These are phyloP conservation scores for Tricholaema leucomelas DNA, from an alignment of 2,113 vertebrate genomes.

Conservation along the genomic window DNA sequence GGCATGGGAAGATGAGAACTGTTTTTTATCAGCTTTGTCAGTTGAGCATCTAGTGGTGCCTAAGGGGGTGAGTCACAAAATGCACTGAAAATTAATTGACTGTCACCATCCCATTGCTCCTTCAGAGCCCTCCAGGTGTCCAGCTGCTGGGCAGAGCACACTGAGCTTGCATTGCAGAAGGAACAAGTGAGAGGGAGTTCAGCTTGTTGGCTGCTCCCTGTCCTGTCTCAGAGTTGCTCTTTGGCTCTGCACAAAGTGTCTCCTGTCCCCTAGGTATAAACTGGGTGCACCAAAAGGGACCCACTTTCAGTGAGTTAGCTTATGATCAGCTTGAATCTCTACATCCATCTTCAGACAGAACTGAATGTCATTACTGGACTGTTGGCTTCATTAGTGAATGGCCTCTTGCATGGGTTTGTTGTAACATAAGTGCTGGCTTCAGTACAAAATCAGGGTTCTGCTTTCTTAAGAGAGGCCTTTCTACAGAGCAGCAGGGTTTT, in stretches of 20 bases:
- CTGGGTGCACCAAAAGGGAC: not conserved
- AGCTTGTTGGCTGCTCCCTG: not conserved
- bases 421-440: too few relatives aligned
- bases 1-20: not conserved
- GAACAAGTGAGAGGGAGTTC: not conserved
- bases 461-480: too few relatives aligned
- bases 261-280: not conserved
- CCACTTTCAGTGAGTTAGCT: not conserved
- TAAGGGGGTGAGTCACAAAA: not conserved
- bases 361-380: not conserved
- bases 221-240: not conserved
- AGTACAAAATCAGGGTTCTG: too few relatives aligned
- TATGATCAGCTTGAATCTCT: not conserved
- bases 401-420: not conserved
- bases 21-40: not conserved
- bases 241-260: not conserved
- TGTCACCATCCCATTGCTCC: slow-evolving; percentile 3
- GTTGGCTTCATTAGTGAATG: not conserved
- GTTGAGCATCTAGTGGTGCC: slow-evolving; percentile 35
- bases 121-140: not conserved
- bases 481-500: too few relatives aligned
- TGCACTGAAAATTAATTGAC: slow-evolving; percentile 37
- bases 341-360: not conserved
- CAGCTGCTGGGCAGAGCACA: not conserved
- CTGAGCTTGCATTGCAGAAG: not conserved